Evolutionary conservation across 2,888 invertebrate species (phyloP).

Genomic region (Patella caerulea): DNA sequence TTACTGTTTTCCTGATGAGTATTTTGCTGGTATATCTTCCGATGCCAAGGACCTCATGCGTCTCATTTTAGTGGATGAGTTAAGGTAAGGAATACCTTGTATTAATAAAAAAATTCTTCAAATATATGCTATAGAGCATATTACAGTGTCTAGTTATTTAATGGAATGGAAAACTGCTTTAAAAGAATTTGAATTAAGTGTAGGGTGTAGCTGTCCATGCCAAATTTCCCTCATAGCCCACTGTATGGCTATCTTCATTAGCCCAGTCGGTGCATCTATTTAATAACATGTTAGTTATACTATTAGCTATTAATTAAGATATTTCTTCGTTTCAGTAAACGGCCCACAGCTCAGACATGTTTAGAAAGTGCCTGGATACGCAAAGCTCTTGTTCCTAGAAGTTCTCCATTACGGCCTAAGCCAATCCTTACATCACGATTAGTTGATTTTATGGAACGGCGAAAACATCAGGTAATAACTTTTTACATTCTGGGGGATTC

Average conservation of each 20-base stretch:
- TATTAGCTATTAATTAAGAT: no score
- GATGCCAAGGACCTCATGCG: conserved; percentile 81
- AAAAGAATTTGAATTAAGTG: no score
- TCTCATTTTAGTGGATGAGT: conserved; percentile 77
- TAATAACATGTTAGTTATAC: no score
- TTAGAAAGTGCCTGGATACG: conserved; percentile 63
- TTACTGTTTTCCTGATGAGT: conserved; percentile 86
- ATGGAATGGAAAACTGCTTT: no score
- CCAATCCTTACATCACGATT: conserved; percentile 61
- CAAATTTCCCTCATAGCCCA: no score
- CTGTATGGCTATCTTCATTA: no score
- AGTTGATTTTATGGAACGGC: conserved; percentile 64
- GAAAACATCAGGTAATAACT: conserved; percentile 60
- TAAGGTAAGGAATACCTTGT: conserved; percentile 48
- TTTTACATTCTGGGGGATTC: neutral
- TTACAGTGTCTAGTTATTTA: no score
- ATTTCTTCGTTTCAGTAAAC: conserved; percentile 46
- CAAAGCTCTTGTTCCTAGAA: conserved; percentile 45
- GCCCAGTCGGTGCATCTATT: no score
- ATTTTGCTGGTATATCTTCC: conserved; percentile 79
- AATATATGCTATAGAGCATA: no score
- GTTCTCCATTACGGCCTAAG: conserved; percentile 51
- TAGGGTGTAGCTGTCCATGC: no score
- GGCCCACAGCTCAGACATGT: conserved; percentile 63
- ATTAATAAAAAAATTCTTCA: no score